Evolutionary conservation across 2,797 vertebrate species (phyloP).

Genomic region (Callimico goeldii): DNA sequence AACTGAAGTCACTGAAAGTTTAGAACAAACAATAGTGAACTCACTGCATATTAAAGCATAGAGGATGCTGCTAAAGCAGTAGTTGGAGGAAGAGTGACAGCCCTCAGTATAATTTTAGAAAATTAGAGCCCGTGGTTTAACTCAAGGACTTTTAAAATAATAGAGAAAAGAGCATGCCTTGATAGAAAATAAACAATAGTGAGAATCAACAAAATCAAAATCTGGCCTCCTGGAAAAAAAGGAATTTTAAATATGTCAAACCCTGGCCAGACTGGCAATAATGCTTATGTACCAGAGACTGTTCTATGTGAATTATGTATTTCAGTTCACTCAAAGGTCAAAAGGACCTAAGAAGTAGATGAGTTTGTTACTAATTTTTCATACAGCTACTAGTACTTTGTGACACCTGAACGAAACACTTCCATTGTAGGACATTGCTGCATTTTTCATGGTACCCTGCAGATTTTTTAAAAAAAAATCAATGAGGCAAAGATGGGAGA

Average conservation of each 20-base stretch:
- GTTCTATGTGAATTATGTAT: background rate
- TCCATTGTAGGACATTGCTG: background rate
- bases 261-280: background rate
- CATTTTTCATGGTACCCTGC: background rate
- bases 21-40: background rate
- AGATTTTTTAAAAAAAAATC: background rate
- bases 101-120: background rate
- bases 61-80: background rate
- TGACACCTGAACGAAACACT: background rate
- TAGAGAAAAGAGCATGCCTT: background rate
- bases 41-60: background rate
- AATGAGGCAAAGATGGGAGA: background rate
- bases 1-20: background rate
- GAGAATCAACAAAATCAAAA: background rate
- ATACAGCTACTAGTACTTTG: background rate
- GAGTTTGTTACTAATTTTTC: background rate
- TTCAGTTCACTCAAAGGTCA: background rate
- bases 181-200: background rate
- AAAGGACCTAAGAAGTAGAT: background rate
- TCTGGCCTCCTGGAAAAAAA: background rate
- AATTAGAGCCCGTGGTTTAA: background rate
- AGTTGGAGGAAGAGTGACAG: background rate
- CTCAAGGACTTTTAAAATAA: background rate
- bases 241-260: background rate
- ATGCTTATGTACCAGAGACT: background rate